Percentiles rank a stretch among this genome's conserved stretches.
These are phyloP conservation scores for Pheucticus melanocephalus DNA, from an alignment of 2,113 vertebrate species.

Conservation along the genomic window DNA sequence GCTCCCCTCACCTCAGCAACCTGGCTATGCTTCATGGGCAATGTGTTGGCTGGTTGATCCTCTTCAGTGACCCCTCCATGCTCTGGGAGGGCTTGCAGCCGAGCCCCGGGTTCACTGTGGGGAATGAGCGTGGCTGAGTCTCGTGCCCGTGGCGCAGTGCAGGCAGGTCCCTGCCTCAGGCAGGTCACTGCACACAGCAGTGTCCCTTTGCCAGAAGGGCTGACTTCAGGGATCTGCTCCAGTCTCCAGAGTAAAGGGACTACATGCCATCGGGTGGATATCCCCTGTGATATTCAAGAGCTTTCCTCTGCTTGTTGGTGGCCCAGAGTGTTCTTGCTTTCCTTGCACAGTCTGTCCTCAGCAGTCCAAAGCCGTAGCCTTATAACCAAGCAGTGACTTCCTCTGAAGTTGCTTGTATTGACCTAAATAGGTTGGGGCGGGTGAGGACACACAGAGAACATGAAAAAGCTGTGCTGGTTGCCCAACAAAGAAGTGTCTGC, in stretches of 20 bases:
- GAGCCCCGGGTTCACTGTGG: not conserved
- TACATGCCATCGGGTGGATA: rapidly evolving
- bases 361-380: not conserved
- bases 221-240: not conserved
- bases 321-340: not conserved
- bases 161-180: not conserved
- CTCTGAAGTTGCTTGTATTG: constrained; percentile 60
- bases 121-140: not conserved
- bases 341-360: not conserved
- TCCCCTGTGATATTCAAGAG: not conserved
- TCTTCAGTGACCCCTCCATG: not conserved
- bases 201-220: not conserved
- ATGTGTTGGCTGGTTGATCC: not conserved
- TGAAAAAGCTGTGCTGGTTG: constrained; percentile 59
- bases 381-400: constrained; percentile 52
- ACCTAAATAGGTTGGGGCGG: constrained; percentile 64
- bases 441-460: constrained; percentile 56
- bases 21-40: not conserved
- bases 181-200: not conserved
- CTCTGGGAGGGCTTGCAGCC: not conserved
- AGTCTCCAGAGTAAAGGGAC: not conserved
- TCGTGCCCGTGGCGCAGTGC: rapidly evolving
- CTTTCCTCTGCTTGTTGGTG: not conserved
- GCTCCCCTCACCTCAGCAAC: not conserved
- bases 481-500: constrained; percentile 62